Evolutionary conservation across 2,797 vertebrate genomes (phyloP).

Genomic region (Pipistrellus nathusii): DNA sequence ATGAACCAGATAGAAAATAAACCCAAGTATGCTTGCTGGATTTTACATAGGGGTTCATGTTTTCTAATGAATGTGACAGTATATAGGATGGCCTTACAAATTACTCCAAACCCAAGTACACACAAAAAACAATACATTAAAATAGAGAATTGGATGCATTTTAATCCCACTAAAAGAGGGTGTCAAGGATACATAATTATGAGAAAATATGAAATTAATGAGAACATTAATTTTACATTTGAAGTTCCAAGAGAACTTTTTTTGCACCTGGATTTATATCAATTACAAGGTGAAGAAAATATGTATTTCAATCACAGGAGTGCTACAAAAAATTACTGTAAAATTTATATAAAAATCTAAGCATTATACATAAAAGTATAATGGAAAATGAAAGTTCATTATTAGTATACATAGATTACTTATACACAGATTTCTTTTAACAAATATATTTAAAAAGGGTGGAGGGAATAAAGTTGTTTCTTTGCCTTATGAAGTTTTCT

Average conservation of each 20-base stretch:
- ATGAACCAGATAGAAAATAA: constrained; percentile 2
- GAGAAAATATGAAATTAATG: constrained; percentile 52
- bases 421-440: constrained; percentile 36
- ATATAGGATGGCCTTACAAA: not conserved
- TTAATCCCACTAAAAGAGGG: not conserved
- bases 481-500: not conserved
- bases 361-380: not conserved
- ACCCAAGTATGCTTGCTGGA: not conserved
- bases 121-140: not conserved
- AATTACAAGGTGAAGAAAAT: not conserved
- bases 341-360: not conserved
- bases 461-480: not conserved
- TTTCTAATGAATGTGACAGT: constrained; percentile 34
- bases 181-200: constrained; percentile 44
- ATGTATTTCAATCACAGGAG: not conserved
- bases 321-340: not conserved
- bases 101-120: not conserved
- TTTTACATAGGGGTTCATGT: not conserved
- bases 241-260: not conserved
- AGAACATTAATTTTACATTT: constrained; percentile 40
- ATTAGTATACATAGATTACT: not conserved
- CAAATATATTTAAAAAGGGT: not conserved
- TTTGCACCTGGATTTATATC: not conserved
- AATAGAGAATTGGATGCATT: constrained; percentile 7
- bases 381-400: not conserved